Evolutionary conservation across 2,888 invertebrate species (phyloP).

Genomic region (Stenichneumon culpator): DNA sequence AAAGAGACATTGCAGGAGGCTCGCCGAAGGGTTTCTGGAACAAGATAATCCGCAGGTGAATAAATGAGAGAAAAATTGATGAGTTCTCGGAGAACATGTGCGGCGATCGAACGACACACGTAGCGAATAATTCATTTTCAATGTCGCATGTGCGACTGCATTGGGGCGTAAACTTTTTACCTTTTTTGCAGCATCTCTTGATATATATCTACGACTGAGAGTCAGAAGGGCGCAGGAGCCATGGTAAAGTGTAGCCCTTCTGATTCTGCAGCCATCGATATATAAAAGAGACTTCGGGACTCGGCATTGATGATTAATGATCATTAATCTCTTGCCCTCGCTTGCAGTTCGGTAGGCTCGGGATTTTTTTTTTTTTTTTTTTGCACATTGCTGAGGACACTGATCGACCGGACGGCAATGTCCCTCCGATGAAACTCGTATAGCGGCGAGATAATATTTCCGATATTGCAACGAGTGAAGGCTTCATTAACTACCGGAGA

Average conservation of each 20-base stretch:
- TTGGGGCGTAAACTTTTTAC: neutral
- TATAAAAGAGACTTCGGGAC: neutral
- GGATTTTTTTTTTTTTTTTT: neutral
- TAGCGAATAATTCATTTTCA: constrained; percentile 13
- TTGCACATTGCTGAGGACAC: neutral
- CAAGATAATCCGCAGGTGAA: constrained; percentile 25
- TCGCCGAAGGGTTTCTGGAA: constrained; percentile 33
- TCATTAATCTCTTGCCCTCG: neutral
- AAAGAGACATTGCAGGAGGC: neutral
- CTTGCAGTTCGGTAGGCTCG: neutral
- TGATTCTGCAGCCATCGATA: neutral
- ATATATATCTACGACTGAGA: neutral
- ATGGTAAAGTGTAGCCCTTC: neutral
- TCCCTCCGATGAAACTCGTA: too few species aligned
- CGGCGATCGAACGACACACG: neutral
- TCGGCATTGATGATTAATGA: constrained; percentile 3
- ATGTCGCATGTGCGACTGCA: too few species aligned
- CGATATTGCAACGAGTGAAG: neutral
- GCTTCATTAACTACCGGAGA: neutral
- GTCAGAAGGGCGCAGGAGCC: neutral
- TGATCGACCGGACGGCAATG: neutral
- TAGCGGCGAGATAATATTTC: neutral
- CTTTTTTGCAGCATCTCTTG: neutral
- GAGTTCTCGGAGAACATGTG: constrained; percentile 18
- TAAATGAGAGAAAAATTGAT: constrained; percentile 37